Percentiles rank a stretch among this genome's conserved stretches.
phyloP scores from a whole-genome alignment of 2,113 vertebrate genomes.

The Pampusana beccarii region DNA sequence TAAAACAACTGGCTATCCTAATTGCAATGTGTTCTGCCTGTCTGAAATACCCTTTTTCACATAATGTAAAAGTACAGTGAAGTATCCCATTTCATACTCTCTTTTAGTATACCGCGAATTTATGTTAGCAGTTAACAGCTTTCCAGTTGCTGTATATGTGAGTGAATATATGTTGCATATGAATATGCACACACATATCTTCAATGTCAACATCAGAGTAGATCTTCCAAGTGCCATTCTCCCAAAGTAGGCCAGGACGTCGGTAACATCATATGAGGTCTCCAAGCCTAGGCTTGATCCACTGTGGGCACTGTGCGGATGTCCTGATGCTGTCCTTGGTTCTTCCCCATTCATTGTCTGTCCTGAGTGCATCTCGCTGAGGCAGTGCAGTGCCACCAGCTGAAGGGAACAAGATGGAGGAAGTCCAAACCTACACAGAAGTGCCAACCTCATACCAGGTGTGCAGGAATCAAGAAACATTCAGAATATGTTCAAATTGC shows the following conservation, averaged over 20 bases:
- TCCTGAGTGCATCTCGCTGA: neutral
- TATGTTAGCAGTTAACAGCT: neutral
- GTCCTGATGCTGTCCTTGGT: neutral
- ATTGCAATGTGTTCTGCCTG: neutral
- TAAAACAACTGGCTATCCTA: neutral
- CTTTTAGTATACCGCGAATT: neutral
- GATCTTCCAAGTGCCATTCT: neutral
- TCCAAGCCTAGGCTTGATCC: neutral
- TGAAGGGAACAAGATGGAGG: fast-evolving
- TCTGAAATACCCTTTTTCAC: neutral
- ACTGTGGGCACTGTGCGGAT: neutral
- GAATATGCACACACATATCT: neutral
- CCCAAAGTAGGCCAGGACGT: neutral
- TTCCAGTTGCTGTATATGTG: neutral
- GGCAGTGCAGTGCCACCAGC: neutral
- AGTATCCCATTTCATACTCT: neutral
- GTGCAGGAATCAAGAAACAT: neutral
- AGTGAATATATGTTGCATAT: neutral
- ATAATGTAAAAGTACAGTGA: neutral
- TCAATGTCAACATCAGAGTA: neutral
- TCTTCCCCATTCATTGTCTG: neutral
- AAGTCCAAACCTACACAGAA: neutral
- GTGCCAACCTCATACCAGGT: neutral
- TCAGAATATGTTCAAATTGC: neutral
- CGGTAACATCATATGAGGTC: neutral